phyloP scores from a whole-genome alignment of 2,113 vertebrate genomes.

The Cheilinus undulatus region DNA sequence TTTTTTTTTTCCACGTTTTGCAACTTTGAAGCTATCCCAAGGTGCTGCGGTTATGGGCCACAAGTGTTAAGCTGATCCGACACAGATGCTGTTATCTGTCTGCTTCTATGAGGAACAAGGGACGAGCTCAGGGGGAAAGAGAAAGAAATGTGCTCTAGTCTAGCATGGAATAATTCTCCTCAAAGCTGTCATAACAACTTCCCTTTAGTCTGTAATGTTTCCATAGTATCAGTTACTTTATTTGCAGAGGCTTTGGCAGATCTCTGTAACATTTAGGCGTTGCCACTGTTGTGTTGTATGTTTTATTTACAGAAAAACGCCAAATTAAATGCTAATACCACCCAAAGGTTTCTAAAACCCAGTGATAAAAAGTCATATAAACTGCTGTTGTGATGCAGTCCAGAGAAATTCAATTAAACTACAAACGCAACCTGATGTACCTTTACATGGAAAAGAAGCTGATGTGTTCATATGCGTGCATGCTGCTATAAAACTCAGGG shows the following conservation, averaged over 20 bases:
- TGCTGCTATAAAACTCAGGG: constrained; percentile 21
- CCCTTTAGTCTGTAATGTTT: not conserved
- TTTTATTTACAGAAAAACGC: too few species aligned
- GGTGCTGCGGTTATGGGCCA: not conserved
- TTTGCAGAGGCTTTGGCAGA: constrained; percentile 2
- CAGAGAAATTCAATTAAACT: constrained; percentile 48
- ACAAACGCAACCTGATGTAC: constrained; percentile 41
- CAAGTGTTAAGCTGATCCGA: constrained; percentile 20
- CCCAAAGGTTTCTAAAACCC: constrained; percentile 2
- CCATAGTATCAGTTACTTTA: not conserved
- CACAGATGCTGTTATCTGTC: constrained; percentile 11
- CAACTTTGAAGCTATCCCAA: not conserved
- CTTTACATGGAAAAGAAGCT: constrained; percentile 29
- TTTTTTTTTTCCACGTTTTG: not conserved
- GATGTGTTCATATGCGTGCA: constrained; percentile 1
- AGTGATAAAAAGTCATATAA: not conserved
- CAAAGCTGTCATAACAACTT: not conserved
- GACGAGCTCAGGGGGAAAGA: not conserved
- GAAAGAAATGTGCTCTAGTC: constrained; percentile 14
- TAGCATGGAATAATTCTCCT: not conserved
- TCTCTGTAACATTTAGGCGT: not conserved
- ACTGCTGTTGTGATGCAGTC: not conserved
- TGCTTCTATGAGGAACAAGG: not conserved
- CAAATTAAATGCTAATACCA: constrained; percentile 44
- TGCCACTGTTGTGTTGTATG: too few species aligned